Percentiles rank a stretch among this genome's conserved stretches.
Evolutionary conservation across 1,140 invertebrate genomes (phyloP).

Genomic region (Andrena cerasifolii): DNA sequence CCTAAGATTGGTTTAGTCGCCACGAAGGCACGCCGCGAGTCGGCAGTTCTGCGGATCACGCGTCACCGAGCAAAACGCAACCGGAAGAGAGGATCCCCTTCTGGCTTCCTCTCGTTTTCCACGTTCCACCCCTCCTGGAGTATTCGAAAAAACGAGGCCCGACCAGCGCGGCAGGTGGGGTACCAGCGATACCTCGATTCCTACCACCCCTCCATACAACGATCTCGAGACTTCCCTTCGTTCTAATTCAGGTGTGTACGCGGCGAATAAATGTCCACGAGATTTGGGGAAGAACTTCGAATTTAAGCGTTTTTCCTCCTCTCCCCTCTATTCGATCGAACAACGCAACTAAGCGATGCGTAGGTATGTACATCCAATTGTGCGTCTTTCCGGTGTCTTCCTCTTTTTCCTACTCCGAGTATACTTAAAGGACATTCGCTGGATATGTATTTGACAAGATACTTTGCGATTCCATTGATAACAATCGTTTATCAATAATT

Average conservation of each 20-base stretch:
- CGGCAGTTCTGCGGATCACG: conserved; percentile 74
- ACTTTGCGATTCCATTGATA: conserved; percentile 9
- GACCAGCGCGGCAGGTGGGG: conserved; percentile 72
- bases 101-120: conserved; percentile 49
- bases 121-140: conserved; percentile 23
- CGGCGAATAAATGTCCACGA: conserved; percentile 21
- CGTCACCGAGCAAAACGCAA: conserved; percentile 76
- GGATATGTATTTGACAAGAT: not conserved
- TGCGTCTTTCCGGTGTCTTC: not conserved
- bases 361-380: too few species aligned
- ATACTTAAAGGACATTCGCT: not conserved
- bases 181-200: conserved; percentile 70
- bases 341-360: not conserved
- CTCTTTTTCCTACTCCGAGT: not conserved
- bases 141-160: conserved; percentile 63
- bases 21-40: conserved; percentile 76
- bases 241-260: conserved; percentile 36
- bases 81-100: conserved; percentile 46
- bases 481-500: conserved; percentile 29
- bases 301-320: conserved; percentile 45
- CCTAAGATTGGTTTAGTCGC: conserved; percentile 81
- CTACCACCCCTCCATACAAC: conserved; percentile 5
- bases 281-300: conserved; percentile 71
- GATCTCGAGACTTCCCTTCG: conserved; percentile 25
- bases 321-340: not conserved